Evolutionary conservation across 1,140 invertebrate species (phyloP).

Genomic region (Camponotus floridanus): DNA sequence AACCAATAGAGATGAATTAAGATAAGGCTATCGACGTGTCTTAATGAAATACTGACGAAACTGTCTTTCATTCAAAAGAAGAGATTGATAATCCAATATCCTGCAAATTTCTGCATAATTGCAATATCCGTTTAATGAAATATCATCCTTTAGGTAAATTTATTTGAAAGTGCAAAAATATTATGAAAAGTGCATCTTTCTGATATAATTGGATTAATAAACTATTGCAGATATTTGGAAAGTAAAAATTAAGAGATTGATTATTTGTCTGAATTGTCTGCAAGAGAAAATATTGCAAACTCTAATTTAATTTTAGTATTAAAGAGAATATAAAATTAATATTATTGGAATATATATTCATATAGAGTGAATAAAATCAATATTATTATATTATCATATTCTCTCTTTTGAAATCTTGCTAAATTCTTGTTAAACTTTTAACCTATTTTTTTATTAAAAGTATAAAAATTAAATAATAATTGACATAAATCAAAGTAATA

Average conservation of each 20-base stretch:
- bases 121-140: not conserved
- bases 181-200: not conserved
- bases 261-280: not conserved
- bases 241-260: not conserved
- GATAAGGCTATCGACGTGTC: slow-evolving; percentile 53
- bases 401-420: no score
- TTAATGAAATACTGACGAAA: slow-evolving; percentile 53
- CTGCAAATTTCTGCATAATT: not conserved
- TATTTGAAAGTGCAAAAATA: not conserved
- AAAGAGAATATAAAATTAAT: not conserved
- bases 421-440: no score
- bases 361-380: no score
- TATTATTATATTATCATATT: no score
- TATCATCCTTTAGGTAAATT: not conserved
- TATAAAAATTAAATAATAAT: no score
- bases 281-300: not conserved
- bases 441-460: no score
- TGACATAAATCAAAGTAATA: no score
- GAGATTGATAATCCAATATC: not conserved
- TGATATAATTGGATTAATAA: not conserved
- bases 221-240: no score
- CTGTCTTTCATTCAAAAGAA: not conserved
- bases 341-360: not conserved
- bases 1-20: slow-evolving; percentile 57
- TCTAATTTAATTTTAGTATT: not conserved